Evolutionary conservation across 1,140 invertebrate species (phyloP), one percentile per base, ranked within the genome.

Genomic region (Nylanderia fulva): DNA sequence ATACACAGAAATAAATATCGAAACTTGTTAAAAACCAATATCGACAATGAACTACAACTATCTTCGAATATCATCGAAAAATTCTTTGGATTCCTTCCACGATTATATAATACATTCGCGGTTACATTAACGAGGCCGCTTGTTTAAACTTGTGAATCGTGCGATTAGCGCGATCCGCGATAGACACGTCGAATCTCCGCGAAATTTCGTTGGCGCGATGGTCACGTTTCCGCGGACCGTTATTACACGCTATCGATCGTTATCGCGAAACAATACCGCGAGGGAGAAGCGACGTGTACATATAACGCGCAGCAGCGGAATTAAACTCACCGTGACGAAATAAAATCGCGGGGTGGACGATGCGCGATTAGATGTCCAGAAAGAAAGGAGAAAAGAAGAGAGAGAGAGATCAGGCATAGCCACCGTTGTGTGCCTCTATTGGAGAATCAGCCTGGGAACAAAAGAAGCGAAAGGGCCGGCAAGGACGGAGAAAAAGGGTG

Each of bases 231-330:
- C 68, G 54, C 39, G 52, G 21, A 29, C 72, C 36, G 63, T 68
- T 79, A 85, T 84, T 76, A 76, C 29, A 45, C 85, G 58, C 82
- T 84, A 88, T 88, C 86, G 87, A 88, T 88, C 87, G 86, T 72
- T 84, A 82, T 61, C 60, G 85, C 15, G 13, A 39, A 18, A 45
- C 58, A 84, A 75, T 83, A 64, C 18, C 64, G 27, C 36, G 79
- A 39, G 58, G 58, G 69, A 45, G 58, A 69, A 15, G 36, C 24
- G 15, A 7, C 56, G 66, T 75, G n/a, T n/a, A n/a, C n/a, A n/a
- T n/a, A 33, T 36, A 63, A 64, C 64, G 74, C 45, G 4, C 18
- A n/a, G 39, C 42, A 18, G 27, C 29, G 29, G 83, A 56, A 79
- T 86, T 68, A 80, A 64, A 80, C 77, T 76, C 80, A 61, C 21